Evolutionary conservation across 64 coral and sea anemone genomes (phyloP).

Genomic region (Montipora foliosa): DNA sequence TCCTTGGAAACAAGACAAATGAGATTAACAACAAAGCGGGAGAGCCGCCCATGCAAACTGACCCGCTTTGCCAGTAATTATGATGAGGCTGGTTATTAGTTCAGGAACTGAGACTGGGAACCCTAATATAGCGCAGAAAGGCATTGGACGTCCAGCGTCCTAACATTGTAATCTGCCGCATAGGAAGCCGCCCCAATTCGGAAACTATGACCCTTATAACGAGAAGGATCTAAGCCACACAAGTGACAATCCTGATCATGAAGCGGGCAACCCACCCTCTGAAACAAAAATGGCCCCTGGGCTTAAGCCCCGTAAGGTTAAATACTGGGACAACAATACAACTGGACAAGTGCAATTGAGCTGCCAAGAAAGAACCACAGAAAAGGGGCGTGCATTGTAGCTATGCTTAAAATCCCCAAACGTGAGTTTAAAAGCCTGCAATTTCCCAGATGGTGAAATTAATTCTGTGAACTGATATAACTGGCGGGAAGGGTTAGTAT

Average conservation of each 20-base stretch:
- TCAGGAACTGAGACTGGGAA: constrained; percentile 20
- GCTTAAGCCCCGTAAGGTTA: not conserved
- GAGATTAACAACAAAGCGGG: too few relatives aligned
- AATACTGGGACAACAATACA: constrained; percentile 13
- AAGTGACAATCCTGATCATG: constrained; percentile 5
- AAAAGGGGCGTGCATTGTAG: constrained; percentile 37
- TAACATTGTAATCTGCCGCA: constrained; percentile 37
- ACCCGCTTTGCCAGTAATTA: too few relatives aligned
- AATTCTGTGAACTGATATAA: constrained; percentile 32
- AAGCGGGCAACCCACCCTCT: not conserved
- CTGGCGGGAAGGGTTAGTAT: not conserved
- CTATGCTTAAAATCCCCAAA: constrained; percentile 16
- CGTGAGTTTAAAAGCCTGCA: constrained; percentile 27
- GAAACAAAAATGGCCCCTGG: constrained; percentile 40
- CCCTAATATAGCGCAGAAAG: constrained; percentile 52
- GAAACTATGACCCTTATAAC: constrained; percentile 60
- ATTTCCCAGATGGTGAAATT: not conserved
- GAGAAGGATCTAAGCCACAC: constrained; percentile 46
- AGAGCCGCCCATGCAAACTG: too few relatives aligned
- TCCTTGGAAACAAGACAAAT: too few relatives aligned
- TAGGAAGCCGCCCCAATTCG: constrained; percentile 47
- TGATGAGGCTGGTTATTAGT: too few relatives aligned
- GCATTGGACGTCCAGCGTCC: constrained; percentile 70
- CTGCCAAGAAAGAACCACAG: constrained; percentile 32
- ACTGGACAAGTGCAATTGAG: constrained; percentile 35